Percentiles rank a stretch among this genome's conserved stretches.
Evolutionary conservation across 2,888 invertebrate species (phyloP).

Genomic region (Heliconius sara): DNA sequence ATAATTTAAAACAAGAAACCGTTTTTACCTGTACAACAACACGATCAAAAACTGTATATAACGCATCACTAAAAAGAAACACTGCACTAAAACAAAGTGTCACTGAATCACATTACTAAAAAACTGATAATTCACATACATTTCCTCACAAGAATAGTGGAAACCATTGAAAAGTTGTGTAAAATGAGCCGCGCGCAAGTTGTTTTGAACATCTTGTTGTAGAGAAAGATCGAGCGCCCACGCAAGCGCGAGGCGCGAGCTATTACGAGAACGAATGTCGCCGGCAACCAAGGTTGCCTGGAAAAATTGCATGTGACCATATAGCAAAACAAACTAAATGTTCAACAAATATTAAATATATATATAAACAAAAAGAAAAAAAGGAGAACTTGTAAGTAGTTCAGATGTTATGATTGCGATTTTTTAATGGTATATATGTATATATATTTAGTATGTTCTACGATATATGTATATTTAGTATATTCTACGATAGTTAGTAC

Average conservation of each 20-base stretch:
- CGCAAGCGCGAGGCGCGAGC: conserved; percentile 67
- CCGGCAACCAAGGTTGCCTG: conserved; percentile 79
- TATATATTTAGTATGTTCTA: neutral
- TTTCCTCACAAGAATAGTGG: conserved; percentile 41
- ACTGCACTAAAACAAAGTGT: no score
- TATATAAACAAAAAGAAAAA: neutral
- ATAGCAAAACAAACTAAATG: conserved; percentile 17
- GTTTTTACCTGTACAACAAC: conserved; percentile 67
- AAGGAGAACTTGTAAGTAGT: neutral
- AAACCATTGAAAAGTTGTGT: conserved; percentile 59
- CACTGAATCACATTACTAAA: conserved; percentile 11
- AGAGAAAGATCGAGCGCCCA: conserved; percentile 77
- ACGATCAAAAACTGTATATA: conserved; percentile 75
- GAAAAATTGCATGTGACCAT: conserved; percentile 52
- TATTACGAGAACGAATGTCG: conserved; percentile 77
- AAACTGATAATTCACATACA: conserved; percentile 41
- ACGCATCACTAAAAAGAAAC: conserved; percentile 54
- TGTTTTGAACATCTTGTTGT: conserved; percentile 73
- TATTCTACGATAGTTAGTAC: neutral
- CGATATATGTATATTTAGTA: no score
- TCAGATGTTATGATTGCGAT: neutral
- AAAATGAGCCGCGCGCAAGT: conserved; percentile 72
- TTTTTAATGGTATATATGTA: neutral
- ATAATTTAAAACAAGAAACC: conserved; percentile 24
- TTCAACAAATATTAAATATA: neutral